Evolutionary conservation across 2,113 vertebrate species (phyloP).

Genomic region (Chaetura pelagica): DNA sequence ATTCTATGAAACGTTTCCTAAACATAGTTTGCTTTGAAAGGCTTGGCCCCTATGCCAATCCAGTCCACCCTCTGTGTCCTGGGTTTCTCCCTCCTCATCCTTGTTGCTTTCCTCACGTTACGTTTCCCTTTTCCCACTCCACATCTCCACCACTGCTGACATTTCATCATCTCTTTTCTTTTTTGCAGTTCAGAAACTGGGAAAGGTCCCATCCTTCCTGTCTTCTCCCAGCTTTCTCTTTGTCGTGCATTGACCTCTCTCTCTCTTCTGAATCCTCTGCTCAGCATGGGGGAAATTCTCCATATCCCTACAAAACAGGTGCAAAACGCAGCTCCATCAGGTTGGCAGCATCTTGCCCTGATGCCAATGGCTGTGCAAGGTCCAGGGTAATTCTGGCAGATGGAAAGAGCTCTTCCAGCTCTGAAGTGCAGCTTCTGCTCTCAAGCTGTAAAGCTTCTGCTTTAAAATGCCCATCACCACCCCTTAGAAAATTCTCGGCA

Average conservation of each 20-base stretch:
- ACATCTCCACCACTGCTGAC: accelerated
- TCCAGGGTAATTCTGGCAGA: not conserved
- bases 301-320: not conserved
- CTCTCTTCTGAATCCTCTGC: not conserved
- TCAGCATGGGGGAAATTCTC: not conserved
- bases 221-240: not conserved
- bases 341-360: not conserved
- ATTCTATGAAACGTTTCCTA: too few relatives aligned
- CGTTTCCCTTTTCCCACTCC: not conserved
- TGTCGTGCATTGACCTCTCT: accelerated
- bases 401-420: not conserved
- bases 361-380: not conserved
- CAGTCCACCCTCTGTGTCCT: not conserved
- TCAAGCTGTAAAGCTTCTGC: not conserved
- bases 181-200: not conserved
- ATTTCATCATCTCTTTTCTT: not conserved
- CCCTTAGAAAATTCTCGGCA: not conserved
- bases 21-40: not conserved
- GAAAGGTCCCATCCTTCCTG: not conserved
- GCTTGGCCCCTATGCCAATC: not conserved
- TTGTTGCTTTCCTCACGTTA: not conserved
- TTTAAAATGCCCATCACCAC: not conserved
- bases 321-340: not conserved
- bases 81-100: not conserved
- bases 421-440: not conserved